Base-by-base conservation (phyloP, 2,888 invertebrate species). In the Netelia fuscicornis region DNA sequence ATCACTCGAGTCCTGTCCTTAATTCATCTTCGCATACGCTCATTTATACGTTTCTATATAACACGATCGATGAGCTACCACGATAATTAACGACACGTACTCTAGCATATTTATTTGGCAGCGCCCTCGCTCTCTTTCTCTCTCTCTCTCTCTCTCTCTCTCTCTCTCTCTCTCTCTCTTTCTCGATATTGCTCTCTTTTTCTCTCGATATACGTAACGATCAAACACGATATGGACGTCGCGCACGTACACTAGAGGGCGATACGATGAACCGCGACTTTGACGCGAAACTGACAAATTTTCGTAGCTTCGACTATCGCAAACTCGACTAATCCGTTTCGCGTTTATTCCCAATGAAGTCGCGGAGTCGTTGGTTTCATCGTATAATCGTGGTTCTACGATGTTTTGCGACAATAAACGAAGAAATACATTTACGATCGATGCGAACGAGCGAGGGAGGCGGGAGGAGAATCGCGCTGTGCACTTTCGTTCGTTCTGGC, bases 1-100 rank as follows among this genome's bases (percentile, higher is more conserved):
- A 90, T 86, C 72, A 90, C 91, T 90, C 70, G 1, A 56, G 70
- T 91, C 91, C 92, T 92, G 87, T 88, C 87, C 88, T 88, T 87
- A 81, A 81, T 62, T 64, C 48, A 72, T 42, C 65, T 74, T 17
- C 68, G 65, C 64, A 62, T 75, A 78, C 65, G n/a, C 48, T 42
- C 23, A n/a, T 30, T 5, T 74, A 52, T 30, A 52, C 44, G n/a
- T 23, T 42, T 60, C 2, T 25, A 25, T 52, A n/a, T 64, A 20
- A 86, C 84, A 85, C 89, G 87, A 91, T 90, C 90, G 91, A 91
- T 91, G 90, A 90, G 88, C 84, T 37, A 83, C 86, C 64, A 83
- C 83, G 82, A 90, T 90, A 91, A 91, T 91, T 90, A 90, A 89
- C 88, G 82, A 85, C 76, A 76, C 37, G 37, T 70, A 56, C 42